These are phyloP conservation scores for Girardinus metallicus DNA, from an alignment of 2,797 vertebrate species.

Conservation along the genomic window DNA sequence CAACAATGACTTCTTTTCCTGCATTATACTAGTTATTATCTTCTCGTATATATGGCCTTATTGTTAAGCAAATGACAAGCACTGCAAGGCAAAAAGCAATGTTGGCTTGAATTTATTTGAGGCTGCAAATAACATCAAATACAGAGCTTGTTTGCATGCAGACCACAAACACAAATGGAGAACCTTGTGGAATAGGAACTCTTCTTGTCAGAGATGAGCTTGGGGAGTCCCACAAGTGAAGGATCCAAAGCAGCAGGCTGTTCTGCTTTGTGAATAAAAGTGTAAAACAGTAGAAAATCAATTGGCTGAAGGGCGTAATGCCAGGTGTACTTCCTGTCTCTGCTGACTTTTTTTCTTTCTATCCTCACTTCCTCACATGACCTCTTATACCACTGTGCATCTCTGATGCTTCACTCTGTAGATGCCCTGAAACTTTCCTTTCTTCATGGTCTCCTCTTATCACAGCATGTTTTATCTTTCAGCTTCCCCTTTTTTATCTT, in stretches of 20 bases:
- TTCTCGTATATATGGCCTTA: neutral
- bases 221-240: slow-evolving; percentile 29
- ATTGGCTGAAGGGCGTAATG: slow-evolving; percentile 22
- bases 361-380: neutral
- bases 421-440: neutral
- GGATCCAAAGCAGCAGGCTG: slow-evolving; percentile 29
- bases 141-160: neutral
- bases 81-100: neutral
- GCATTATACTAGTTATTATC: neutral
- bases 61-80: neutral
- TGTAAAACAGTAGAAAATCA: slow-evolving; percentile 34
- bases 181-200: slow-evolving; percentile 20
- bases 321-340: slow-evolving; percentile 14
- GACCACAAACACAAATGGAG: slow-evolving; percentile 13
- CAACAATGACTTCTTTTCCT: neutral
- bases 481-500: neutral
- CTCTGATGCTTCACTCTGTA: neutral
- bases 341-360: neutral
- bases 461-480: slow-evolving; percentile 1
- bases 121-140: neutral
- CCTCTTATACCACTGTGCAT: neutral
- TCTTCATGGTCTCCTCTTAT: neutral
- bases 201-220: slow-evolving; percentile 4
- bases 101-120: neutral
- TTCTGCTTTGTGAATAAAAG: slow-evolving; percentile 34